Evolutionary conservation across 2,888 invertebrate genomes (phyloP).

Genomic region (Eupithecia tripunctaria): DNA sequence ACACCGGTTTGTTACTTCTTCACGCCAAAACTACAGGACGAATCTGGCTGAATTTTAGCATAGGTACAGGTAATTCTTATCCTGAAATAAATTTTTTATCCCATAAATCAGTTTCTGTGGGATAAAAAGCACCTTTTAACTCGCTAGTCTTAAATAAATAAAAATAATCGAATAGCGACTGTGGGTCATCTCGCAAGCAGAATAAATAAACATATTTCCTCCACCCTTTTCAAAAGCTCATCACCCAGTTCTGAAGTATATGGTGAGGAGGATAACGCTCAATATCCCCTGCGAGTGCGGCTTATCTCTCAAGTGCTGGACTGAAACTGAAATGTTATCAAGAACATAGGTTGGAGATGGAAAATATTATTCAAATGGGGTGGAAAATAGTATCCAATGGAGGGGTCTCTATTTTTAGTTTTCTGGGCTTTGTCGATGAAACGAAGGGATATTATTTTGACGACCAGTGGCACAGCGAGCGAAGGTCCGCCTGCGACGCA

Average conservation of each 20-base stretch:
- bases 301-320: background rate
- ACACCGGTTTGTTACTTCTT: too few species aligned
- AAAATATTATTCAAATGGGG: conserved; percentile 5
- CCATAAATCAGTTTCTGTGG: too few species aligned
- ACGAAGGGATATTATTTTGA: background rate
- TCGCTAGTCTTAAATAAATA: conserved; percentile 6
- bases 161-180: background rate
- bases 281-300: conserved; percentile 4
- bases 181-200: background rate
- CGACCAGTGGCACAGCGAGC: too few species aligned
- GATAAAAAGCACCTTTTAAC: too few species aligned
- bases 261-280: conserved; percentile 9
- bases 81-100: too few species aligned
- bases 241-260: conserved; percentile 7
- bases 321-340: conserved; percentile 10
- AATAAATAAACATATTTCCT: background rate
- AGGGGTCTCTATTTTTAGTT: background rate
- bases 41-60: too few species aligned
- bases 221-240: conserved; percentile 1
- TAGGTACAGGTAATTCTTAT: too few species aligned
- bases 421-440: background rate
- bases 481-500: too few species aligned
- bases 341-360: conserved; percentile 4
- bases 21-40: too few species aligned
- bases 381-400: background rate